Percentiles rank a stretch among this genome's conserved stretches.
Evolutionary conservation across 2,113 vertebrate species (phyloP).

Genomic region (Leucosticte australis): DNA sequence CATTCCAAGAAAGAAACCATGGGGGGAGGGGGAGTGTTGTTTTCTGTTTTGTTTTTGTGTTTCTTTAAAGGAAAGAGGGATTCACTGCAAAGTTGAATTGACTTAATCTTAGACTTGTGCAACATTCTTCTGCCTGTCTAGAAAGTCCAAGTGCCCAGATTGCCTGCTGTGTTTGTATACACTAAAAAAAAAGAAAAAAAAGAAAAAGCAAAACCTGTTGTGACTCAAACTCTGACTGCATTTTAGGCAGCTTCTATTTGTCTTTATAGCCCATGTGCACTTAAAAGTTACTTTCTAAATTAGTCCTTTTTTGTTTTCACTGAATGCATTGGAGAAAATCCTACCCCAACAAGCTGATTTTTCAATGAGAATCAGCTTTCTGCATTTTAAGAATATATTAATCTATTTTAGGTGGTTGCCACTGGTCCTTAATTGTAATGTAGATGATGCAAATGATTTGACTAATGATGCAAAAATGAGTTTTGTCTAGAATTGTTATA

Average conservation of each 20-base stretch:
- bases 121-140: slow-evolving; percentile 46
- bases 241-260: slow-evolving; percentile 41
- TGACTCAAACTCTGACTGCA: slow-evolving; percentile 19
- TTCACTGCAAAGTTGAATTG: slow-evolving; percentile 35
- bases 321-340: background rate
- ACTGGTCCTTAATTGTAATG: background rate
- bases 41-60: slow-evolving; percentile 38
- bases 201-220: background rate
- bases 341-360: slow-evolving; percentile 40
- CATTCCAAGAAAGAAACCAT: slow-evolving; percentile 56
- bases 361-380: background rate
- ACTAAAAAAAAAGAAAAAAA: background rate
- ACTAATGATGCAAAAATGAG: background rate
- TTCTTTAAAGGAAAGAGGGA: slow-evolving; percentile 40
- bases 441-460: background rate
- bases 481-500: background rate
- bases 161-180: slow-evolving; percentile 39
- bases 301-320: background rate
- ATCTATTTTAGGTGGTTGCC: background rate
- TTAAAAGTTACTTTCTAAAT: slow-evolving; percentile 35
- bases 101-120: slow-evolving; percentile 26
- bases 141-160: slow-evolving; percentile 18
- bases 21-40: background rate
- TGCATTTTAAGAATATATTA: slow-evolving; percentile 7
- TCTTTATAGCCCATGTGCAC: slow-evolving; percentile 9